Base-by-base conservation (phyloP, 2,797 vertebrate genomes). In the Gymnopithys bicolor region DNA sequence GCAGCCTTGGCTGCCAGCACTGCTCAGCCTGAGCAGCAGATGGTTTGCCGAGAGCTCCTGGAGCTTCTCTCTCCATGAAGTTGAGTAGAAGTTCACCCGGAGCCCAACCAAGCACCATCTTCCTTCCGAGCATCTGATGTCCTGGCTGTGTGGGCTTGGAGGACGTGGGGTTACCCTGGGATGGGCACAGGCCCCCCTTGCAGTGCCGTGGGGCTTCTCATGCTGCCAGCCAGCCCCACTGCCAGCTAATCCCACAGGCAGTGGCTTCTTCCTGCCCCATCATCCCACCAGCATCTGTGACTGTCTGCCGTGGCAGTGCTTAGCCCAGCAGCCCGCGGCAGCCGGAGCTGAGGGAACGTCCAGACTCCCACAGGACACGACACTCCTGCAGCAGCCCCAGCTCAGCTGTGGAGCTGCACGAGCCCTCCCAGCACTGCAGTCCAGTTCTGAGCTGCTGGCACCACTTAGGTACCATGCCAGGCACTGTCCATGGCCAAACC, bases 21-120 rank as follows among this genome's bases (percentile, higher is more conserved):
- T 5, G 13, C 95, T 45, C 93, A 86, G 92, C 88, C 80, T 0
- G 4, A 86, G 92, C 83, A 4, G 77, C 96, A 96, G 95, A 96
- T 94, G 95, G 94, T 22, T 66, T 35, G 7, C 71, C 0, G 1
- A 84, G 92, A 77, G 85, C 85, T 94, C 84, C 80, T 25, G 90
- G n/a, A 79, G 94, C 90, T 95, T 11, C 84, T 79, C 69, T 33
- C 71, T 8, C 80, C 63, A 0, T 5, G 63, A 92, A 94, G 77
- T 93, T 92, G 90, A 87, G 84, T n/a, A 84, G 90, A 95, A 95
- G 96, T 94, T 95, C 86, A 84, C 76, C 69, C 35, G 62, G 86
- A 94, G 74, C 58, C 18, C 13, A 0, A 90, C 66, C 92, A 48
- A 88, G 80, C 60, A 0, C 8, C 1, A 3, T 48, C 5, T 55